Evolutionary conservation across 2,113 vertebrate genomes (phyloP).

Genomic region (Istiophorus platypterus): DNA sequence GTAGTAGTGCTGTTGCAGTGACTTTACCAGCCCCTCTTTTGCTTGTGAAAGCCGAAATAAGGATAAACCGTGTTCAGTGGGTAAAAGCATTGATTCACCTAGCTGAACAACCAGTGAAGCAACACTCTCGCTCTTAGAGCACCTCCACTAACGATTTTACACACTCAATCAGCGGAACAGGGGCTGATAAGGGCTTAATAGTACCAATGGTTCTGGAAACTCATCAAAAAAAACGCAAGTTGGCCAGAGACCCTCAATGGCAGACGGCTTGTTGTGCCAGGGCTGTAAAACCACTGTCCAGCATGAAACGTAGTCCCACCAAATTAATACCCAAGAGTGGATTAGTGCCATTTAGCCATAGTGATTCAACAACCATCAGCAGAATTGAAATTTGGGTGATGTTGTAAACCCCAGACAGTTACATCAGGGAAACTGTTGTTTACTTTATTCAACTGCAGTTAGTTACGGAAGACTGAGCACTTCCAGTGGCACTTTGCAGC

Average conservation of each 20-base stretch:
- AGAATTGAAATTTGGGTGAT: conserved; percentile 55
- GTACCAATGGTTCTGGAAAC: background rate
- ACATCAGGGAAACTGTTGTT: conserved; percentile 41
- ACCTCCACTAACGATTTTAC: background rate
- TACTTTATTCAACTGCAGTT: conserved; percentile 69
- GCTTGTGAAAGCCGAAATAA: background rate
- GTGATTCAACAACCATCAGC: conserved; percentile 47
- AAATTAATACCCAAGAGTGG: conserved; percentile 33
- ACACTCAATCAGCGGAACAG: background rate
- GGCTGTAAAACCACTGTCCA: conserved; percentile 4
- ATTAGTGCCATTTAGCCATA: conserved; percentile 49
- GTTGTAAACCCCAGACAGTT: conserved; percentile 25
- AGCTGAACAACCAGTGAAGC: background rate
- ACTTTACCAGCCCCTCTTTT: background rate
- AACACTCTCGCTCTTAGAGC: background rate
- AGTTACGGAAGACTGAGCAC: conserved; percentile 61
- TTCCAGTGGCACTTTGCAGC: conserved; percentile 63
- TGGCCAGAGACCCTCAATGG: conserved; percentile 9
- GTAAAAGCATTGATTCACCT: background rate
- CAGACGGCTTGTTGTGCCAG: background rate
- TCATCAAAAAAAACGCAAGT: background rate
- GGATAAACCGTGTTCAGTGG: background rate
- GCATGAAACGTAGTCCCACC: conserved; percentile 27
- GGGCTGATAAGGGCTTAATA: background rate
- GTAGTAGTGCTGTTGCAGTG: no score